Evolutionary conservation across 1,140 invertebrate genomes (phyloP).

Genomic region (Trichonephila inaurata): DNA sequence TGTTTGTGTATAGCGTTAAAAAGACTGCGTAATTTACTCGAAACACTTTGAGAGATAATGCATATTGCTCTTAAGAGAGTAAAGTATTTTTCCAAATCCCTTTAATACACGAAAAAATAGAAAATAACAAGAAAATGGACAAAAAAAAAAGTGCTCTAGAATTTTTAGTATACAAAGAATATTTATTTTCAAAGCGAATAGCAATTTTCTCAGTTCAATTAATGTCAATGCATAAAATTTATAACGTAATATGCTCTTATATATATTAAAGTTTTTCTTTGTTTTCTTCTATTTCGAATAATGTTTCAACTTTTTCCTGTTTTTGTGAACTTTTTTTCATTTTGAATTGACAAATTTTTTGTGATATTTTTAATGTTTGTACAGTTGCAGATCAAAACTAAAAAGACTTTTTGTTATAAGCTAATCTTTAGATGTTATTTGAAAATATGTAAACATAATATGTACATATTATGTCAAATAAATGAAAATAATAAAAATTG

Average conservation of each 20-base stretch:
- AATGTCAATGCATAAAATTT: conserved; percentile 16
- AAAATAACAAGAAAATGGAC: neutral
- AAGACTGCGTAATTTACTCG: neutral
- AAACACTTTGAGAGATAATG: neutral
- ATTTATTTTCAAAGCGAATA: neutral
- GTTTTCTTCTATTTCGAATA: neutral
- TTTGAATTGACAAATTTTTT: neutral
- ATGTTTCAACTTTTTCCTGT: neutral
- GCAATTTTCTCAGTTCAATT: neutral
- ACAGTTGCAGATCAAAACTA: too few species aligned
- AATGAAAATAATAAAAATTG: too few species aligned
- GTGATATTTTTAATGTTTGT: neutral
- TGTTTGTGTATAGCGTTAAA: neutral
- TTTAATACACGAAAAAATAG: neutral
- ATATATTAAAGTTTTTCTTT: neutral
- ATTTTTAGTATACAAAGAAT: neutral
- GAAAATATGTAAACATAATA: too few species aligned
- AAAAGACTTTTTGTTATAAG: too few species aligned
- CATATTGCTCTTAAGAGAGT: neutral
- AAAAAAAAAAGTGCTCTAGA: neutral
- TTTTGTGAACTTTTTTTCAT: neutral
- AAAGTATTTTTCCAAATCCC: neutral
- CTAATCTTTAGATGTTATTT: too few species aligned
- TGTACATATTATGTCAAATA: too few species aligned
- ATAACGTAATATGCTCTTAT: neutral